Evolutionary conservation across 2,113 vertebrate species (phyloP).

Genomic region (Silurus asotus): DNA sequence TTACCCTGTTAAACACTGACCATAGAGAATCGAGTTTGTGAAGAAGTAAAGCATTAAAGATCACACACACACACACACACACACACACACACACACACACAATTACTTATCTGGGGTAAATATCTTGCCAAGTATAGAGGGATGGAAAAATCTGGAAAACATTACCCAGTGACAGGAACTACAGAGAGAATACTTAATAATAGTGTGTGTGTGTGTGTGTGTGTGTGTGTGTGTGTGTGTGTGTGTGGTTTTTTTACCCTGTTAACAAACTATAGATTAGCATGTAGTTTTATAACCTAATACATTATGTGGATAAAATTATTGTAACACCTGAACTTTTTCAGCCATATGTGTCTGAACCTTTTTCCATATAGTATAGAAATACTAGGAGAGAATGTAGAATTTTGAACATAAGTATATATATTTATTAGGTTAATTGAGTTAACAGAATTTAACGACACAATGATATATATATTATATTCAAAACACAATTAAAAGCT

Average conservation of each 20-base stretch:
- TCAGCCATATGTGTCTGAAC: too few relatives aligned
- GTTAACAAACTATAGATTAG: too few relatives aligned
- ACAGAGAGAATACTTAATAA: not conserved
- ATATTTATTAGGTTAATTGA: too few relatives aligned
- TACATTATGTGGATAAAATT: not conserved
- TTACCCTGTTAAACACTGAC: not conserved
- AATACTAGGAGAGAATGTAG: not conserved
- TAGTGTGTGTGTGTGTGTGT: not conserved
- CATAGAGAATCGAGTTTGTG: not conserved
- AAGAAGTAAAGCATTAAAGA: not conserved
- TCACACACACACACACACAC: slow-evolving; percentile 13
- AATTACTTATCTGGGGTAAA: not conserved
- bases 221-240: not conserved
- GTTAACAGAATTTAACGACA: too few relatives aligned
- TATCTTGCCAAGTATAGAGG: not conserved
- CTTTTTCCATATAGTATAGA: not conserved
- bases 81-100: not conserved
- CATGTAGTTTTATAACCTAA: not conserved
- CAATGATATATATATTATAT: too few relatives aligned
- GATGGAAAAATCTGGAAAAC: slow-evolving; percentile 31
- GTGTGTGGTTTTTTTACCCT: not conserved
- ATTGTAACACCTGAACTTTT: too few relatives aligned
- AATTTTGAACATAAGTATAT: not conserved
- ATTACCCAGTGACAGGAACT: slow-evolving; percentile 31
- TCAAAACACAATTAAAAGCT: not conserved